Conservation (phyloP, 2,797 vertebrate species). For the Chiloscyllium punctatum region DNA sequence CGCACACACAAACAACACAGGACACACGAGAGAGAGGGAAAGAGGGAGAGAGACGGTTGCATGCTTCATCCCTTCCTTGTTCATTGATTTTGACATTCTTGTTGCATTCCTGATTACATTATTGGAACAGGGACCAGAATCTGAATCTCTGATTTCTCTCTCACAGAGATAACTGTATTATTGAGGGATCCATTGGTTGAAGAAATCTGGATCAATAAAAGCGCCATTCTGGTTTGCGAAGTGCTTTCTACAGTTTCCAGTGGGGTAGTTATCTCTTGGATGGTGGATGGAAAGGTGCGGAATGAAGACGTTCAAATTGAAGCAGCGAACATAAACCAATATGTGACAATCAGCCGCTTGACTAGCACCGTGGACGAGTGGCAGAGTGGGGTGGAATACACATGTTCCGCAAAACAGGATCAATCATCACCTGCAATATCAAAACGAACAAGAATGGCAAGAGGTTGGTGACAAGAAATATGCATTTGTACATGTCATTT, state of each 20-base stretch:
- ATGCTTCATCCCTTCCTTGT: no score
- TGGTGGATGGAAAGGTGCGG: not conserved
- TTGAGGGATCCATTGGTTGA: no score
- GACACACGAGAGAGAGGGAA: no score
- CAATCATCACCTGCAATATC: not conserved
- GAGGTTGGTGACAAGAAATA: not conserved
- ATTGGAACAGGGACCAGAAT: not conserved
- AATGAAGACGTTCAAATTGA: not conserved
- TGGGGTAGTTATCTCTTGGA: not conserved
- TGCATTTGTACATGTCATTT: not conserved
- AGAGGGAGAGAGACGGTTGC: no score
- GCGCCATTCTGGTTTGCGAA: not conserved
- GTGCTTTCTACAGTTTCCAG: not conserved
- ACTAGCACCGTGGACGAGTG: not conserved
- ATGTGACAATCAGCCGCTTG: not conserved
- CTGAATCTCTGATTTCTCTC: not conserved
- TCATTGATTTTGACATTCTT: not conserved
- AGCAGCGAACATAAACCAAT: not conserved
- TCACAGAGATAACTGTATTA: no score
- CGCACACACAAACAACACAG: no score
- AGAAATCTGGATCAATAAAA: not conserved
- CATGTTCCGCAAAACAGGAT: not conserved
- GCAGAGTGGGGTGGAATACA: not conserved
- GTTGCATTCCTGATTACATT: not conserved
- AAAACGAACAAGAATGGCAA: not conserved